Base-by-base conservation (phyloP, 2,797 vertebrate species). In the Myotis vivesi region DNA sequence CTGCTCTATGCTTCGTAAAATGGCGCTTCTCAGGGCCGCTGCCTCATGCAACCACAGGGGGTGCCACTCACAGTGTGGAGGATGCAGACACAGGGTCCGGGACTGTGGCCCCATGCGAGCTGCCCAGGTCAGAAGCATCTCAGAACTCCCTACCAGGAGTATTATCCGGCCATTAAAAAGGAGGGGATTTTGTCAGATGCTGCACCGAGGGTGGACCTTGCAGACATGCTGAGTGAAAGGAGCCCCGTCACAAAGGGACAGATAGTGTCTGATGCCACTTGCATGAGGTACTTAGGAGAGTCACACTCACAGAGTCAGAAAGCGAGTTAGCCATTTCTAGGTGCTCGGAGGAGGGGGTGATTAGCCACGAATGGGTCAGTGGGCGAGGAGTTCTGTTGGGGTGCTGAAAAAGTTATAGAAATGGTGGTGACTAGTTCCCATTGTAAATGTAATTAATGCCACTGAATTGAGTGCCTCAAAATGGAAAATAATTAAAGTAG, bases 241-340 rank as follows among this genome's bases (percentile, higher is more conserved):
- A 76, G 53, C 68, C 68, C 20, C 16, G 22, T 33, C 68, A 15
- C 51, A 1, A 16, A 73, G 83, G 89, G 33, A 57, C 76, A 62
- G 5, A 51, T 2, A 2, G 0, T 0, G 8, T 25, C 2, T 25
- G 36, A 5, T 3, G 41, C 19, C 6, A 0, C 20, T 13, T 30
- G 7, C 7, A 1, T 1, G 16, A 19, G n/a, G 81, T 6, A 8
- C 44, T 69, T 12, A 1, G 64, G 51, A 71, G 77, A 76, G 19
- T 36, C 87, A 19, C 4, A 38, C 33, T 51, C 30, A 0, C 20
- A 38, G 75, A 69, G n/a, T 25, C 22, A 25, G 33, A 77, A 13
- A 16, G 30, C 20, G 22, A 55, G 28, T 23, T 11, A 6, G 64
- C n/a, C 72, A 22, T 59, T 19, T 12, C 55, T 38, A 15, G 28